A percentile compares a stretch with the other conserved stretches of the same genome.
These are phyloP conservation scores for Lasius platythorax DNA, from an alignment of 2,888 invertebrate genomes.

Conservation along the genomic window DNA sequence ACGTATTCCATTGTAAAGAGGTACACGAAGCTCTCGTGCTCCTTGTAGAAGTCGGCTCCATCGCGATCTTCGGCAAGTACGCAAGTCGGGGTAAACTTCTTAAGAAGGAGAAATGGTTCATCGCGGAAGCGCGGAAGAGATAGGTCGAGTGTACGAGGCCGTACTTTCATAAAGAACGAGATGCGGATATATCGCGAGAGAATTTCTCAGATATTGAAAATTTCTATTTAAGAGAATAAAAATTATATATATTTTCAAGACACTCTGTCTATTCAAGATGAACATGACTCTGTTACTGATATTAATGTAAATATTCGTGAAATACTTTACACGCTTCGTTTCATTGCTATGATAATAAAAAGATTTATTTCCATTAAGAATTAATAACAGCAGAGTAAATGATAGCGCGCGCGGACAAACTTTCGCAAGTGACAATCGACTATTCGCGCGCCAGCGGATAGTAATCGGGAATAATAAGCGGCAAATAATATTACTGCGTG, in stretches of 20 bases:
- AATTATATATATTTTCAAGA: neutral
- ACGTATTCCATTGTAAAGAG: conserved; percentile 66
- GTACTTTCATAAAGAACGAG: conserved; percentile 38
- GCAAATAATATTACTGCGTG: conserved; percentile 10
- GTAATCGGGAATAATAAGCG: conserved; percentile 41
- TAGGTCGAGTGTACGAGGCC: neutral
- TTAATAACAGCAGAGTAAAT: neutral
- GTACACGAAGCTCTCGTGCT: conserved; percentile 21
- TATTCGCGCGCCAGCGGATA: conserved; percentile 14
- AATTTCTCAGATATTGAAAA: conserved; percentile 47
- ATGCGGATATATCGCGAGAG: conserved; percentile 19
- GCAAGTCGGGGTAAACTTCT: conserved; percentile 71
- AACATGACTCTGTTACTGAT: neutral
- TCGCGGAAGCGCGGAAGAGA: neutral
- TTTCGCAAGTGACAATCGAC: neutral
- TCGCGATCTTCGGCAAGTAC: conserved; percentile 64
- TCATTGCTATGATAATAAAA: neutral
- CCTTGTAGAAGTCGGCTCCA: conserved; percentile 5
- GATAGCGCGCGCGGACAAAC: neutral
- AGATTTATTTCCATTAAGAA: neutral
- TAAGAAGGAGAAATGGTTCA: conserved; percentile 59
- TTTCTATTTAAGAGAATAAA: conserved; percentile 35
- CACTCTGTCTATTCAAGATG: neutral
- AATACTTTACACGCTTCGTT: neutral
- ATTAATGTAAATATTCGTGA: neutral